Percentiles rank a stretch among this genome's conserved stretches.
These are phyloP conservation scores for Pachyrhynchus sulphureomaculatus DNA, from an alignment of 1,140 invertebrate species.

Conservation along the genomic window DNA sequence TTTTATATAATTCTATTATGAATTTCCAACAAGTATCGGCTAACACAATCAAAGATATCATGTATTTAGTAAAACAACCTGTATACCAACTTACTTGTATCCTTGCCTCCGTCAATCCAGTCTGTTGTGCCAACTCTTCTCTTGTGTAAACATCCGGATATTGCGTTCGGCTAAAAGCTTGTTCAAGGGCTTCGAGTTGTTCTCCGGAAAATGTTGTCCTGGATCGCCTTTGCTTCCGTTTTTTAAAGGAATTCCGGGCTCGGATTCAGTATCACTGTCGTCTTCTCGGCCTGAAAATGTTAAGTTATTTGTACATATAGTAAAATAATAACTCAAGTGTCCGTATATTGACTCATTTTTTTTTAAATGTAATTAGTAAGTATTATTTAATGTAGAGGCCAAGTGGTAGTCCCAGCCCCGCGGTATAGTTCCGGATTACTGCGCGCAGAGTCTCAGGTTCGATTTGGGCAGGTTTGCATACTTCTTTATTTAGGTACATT, in stretches of 20 bases:
- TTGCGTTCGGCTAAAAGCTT: slow-evolving; percentile 89
- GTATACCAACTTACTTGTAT: slow-evolving; percentile 70
- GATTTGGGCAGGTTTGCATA: too few species aligned
- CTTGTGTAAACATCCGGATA: slow-evolving; percentile 95
- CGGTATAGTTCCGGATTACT: too few species aligned
- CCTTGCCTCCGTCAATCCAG: slow-evolving; percentile 74
- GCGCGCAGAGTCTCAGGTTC: too few species aligned
- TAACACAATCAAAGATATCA: too few species aligned
- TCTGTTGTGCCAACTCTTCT: slow-evolving; percentile 86
- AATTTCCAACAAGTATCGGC: too few species aligned
- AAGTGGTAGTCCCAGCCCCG: too few species aligned
- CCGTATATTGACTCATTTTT: too few species aligned
- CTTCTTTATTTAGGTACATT: too few species aligned
- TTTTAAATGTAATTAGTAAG: too few species aligned
- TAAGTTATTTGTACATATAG: background rate
- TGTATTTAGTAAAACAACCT: too few species aligned
- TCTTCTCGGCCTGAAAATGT: slow-evolving; percentile 67
- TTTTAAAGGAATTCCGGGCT: slow-evolving; percentile 83
- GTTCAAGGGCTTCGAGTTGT: slow-evolving; percentile 89
- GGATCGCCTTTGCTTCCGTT: slow-evolving; percentile 84
- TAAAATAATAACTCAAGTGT: background rate
- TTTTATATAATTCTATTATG: too few species aligned
- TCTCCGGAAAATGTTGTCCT: slow-evolving; percentile 89
- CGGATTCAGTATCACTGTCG: slow-evolving; percentile 81
- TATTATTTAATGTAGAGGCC: too few species aligned